phyloP scores from a whole-genome alignment of 2,113 vertebrate species.

The Helogale parvula region DNA sequence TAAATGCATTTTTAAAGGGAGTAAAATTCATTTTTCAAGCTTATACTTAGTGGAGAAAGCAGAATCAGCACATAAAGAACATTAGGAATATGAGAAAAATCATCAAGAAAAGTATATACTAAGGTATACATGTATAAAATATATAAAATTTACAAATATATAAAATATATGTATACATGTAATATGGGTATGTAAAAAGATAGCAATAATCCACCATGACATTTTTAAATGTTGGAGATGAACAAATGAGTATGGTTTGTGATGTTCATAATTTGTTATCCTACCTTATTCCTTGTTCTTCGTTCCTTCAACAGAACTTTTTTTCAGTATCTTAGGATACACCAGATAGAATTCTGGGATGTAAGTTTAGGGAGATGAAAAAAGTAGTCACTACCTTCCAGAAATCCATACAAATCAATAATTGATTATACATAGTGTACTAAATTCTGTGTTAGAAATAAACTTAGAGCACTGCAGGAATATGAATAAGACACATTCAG shows the following conservation, averaged over 20 bases:
- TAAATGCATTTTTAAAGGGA: background rate
- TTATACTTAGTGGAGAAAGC: background rate
- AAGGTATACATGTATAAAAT: background rate
- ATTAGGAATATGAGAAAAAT: background rate
- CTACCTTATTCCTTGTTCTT: background rate
- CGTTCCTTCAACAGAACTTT: background rate
- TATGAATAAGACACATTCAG: background rate
- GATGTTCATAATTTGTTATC: background rate
- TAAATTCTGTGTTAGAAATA: background rate
- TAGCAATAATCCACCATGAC: background rate
- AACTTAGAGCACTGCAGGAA: background rate
- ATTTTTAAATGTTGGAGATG: background rate
- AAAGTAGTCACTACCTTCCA: background rate
- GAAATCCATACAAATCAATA: background rate
- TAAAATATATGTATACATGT: background rate
- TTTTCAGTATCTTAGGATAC: background rate
- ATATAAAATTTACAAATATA: background rate
- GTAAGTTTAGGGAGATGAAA: background rate
- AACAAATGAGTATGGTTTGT: slow-evolving; percentile 10
- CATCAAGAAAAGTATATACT: background rate
- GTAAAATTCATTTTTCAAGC: background rate
- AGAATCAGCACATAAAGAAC: slow-evolving; percentile 4
- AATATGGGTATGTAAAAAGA: background rate
- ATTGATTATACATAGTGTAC: background rate
- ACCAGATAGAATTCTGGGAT: background rate